Base-by-base conservation (phyloP, 2,797 vertebrate species). In the Tachyglossus aculeatus region DNA sequence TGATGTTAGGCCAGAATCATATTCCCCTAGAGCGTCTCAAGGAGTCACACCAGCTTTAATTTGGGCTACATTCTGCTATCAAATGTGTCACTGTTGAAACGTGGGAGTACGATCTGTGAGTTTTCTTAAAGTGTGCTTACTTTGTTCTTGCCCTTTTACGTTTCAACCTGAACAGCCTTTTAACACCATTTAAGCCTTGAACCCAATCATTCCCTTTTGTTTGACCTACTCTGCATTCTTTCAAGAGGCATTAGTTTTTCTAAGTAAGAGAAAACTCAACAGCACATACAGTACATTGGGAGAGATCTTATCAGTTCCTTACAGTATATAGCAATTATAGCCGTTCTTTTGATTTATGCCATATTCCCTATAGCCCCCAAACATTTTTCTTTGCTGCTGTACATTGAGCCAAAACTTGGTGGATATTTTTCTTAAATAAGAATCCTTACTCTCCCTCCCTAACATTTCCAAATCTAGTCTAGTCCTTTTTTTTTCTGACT, bases 231-330 rank as follows among this genome's bases (percentile, higher is more conserved):
- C 5, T 33, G 31, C 51, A 19, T 70, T 71, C 75, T 71, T 62
- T 72, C 66, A 67, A 74, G 80, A 60, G 12, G 0, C 51, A 34
- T 9, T 9, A 69, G 67, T 76, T 6, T 22, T 58, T 71, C 75
- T 67, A 21, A 63, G 65, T 0, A 0, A 12, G 48, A 12, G 25
- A 78, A 76, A 78, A 83, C 74, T 66, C 40, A 45, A 57, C 51
- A 19, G 40, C 21, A 74, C 54, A 67, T 81, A 66, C 76, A 77
- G 67, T 78, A 67, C 21, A 59, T 61, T 50, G 76, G 74, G 74
- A 70, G 44, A 83, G 48, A 82, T 80, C 76, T 88, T 85, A 88
- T 77, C 84, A 58, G 57, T 80, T 67, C 41, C 55, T 77, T 70
- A 72, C 80, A 78, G 74, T 74, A 64, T 70, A 33, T 43, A 74